Evolutionary conservation across 2,797 vertebrate genomes (phyloP).

Genomic region (Rhabdomys pumilio): DNA sequence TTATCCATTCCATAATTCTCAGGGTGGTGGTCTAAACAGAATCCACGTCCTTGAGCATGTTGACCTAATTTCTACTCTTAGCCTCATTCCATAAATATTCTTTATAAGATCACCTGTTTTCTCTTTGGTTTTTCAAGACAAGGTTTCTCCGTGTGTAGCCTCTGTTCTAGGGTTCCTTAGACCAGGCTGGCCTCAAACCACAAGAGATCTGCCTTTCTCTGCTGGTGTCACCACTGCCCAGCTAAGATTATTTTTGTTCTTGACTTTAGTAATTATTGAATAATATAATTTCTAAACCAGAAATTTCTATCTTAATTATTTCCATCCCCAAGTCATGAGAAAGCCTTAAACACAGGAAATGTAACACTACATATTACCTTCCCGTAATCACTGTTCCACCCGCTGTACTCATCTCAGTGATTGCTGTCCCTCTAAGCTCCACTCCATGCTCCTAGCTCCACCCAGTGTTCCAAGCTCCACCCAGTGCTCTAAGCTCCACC

Average conservation of each 20-base stretch:
- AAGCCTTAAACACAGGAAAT: slow-evolving; percentile 22
- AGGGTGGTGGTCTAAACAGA: not conserved
- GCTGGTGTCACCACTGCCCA: not conserved
- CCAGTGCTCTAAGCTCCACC: too few relatives aligned
- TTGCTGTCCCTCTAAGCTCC: not conserved
- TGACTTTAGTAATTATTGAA: slow-evolving; percentile 35
- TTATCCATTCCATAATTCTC: not conserved
- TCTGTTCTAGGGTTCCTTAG: not conserved
- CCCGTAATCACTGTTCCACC: not conserved
- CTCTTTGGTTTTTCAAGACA: not conserved
- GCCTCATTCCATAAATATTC: not conserved
- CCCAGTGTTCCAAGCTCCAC: too few relatives aligned
- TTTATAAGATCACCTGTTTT: not conserved
- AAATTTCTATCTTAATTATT: slow-evolving; percentile 11
- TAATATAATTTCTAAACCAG: not conserved
- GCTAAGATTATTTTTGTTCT: slow-evolving; percentile 2
- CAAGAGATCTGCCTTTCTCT: too few relatives aligned
- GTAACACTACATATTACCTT: slow-evolving; percentile 14
- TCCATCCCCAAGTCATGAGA: not conserved
- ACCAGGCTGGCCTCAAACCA: not conserved
- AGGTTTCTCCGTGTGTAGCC: not conserved
- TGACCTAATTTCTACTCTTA: not conserved
- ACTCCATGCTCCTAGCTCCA: too few relatives aligned
- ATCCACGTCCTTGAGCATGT: not conserved
- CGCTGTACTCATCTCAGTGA: slow-evolving; percentile 8